Conservation (phyloP, 2,888 invertebrate genomes). For the Ceraclea dissimilis region DNA sequence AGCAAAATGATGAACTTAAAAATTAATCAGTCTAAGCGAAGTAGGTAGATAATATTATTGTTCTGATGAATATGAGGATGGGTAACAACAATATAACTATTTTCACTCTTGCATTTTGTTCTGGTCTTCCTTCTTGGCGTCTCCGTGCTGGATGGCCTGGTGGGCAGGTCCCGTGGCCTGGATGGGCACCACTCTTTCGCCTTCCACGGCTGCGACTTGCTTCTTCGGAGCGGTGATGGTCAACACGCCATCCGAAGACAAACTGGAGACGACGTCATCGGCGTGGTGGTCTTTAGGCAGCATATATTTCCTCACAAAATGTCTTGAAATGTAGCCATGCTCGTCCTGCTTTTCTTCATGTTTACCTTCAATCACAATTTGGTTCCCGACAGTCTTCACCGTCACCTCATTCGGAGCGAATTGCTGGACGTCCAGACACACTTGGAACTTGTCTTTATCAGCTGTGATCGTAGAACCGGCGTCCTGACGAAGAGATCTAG, state of each 20-base stretch:
- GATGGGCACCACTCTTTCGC: slow-evolving; percentile 51
- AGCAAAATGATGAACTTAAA: neutral
- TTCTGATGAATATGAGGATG: neutral
- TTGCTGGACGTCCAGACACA: slow-evolving; percentile 69
- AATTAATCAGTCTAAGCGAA: slow-evolving; percentile 5
- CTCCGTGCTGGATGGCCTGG: slow-evolving; percentile 17
- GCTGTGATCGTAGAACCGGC: slow-evolving; percentile 7
- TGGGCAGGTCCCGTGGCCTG: slow-evolving; percentile 54
- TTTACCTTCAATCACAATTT: slow-evolving; percentile 65
- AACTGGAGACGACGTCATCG: slow-evolving; percentile 58
- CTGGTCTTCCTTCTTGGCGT: neutral
- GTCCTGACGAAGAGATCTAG: slow-evolving; percentile 1
- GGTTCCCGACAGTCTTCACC: slow-evolving; percentile 65
- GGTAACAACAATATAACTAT: neutral
- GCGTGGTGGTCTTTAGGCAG: slow-evolving; percentile 68
- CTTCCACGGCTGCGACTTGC: slow-evolving; percentile 33
- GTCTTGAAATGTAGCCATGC: slow-evolving; percentile 64
- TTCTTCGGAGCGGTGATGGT: slow-evolving; percentile 56
- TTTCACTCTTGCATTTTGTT: slow-evolving; percentile 3
- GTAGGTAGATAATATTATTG: neutral
- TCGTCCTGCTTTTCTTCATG: slow-evolving; percentile 72
- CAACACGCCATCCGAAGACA: slow-evolving; percentile 71
- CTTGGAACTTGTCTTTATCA: slow-evolving; percentile 54
- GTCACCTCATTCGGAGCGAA: slow-evolving; percentile 70
- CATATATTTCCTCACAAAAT: slow-evolving; percentile 66